A percentile compares a stretch with the other conserved stretches of the same genome.
phyloP scores from a whole-genome alignment of 2,797 vertebrate species.

The Cossypha caffra region DNA sequence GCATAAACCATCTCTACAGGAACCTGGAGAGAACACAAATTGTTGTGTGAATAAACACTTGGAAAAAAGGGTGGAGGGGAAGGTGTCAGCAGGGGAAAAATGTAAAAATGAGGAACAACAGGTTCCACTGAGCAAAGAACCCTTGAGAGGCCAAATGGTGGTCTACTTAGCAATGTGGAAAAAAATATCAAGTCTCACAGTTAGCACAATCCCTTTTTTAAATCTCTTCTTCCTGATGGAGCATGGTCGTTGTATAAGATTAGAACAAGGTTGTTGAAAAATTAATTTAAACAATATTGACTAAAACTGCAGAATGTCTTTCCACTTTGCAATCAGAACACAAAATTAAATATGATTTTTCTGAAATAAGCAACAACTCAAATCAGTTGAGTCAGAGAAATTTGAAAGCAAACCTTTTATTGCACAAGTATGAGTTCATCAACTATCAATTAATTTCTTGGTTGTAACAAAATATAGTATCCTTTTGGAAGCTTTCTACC shows the following conservation, averaged over 20 bases:
- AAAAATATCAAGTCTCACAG: neutral
- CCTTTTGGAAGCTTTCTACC: neutral
- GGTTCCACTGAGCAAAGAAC: neutral
- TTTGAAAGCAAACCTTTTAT: neutral
- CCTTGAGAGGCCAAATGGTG: rapidly evolving
- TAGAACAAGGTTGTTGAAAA: neutral
- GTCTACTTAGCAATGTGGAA: neutral
- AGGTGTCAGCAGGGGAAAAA: neutral
- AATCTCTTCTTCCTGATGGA: neutral
- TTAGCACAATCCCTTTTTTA: neutral
- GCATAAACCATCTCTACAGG: neutral
- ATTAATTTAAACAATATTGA: neutral
- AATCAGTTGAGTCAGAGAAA: neutral
- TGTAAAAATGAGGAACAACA: neutral
- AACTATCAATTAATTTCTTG: neutral
- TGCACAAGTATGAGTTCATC: neutral
- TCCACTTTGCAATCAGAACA: neutral
- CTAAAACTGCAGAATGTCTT: neutral
- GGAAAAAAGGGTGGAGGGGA: rapidly evolving
- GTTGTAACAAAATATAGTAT: neutral
- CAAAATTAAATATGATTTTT: neutral
- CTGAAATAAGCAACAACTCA: neutral
- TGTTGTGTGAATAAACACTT: neutral
- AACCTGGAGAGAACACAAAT: neutral
- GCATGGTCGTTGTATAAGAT: neutral